These are phyloP conservation scores for Centruroides vittatus DNA, from an alignment of 1,140 invertebrate species.

Conservation along the genomic window DNA sequence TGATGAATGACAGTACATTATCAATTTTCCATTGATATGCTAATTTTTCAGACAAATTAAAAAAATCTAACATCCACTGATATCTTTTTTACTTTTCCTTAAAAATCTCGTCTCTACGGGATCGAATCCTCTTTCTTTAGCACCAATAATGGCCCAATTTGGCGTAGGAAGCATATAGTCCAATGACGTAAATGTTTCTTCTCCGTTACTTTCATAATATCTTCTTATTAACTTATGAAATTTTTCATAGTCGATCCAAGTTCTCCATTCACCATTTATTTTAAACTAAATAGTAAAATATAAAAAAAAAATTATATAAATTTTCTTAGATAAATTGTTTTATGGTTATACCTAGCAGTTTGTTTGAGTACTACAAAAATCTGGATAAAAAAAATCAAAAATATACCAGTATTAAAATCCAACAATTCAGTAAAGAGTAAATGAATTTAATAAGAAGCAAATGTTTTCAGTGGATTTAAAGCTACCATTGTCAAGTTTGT, in stretches of 20 bases:
- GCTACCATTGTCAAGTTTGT: no score
- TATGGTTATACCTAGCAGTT: no score
- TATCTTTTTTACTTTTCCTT: conserved; percentile 32
- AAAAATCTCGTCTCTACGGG: conserved; percentile 40
- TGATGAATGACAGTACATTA: no score
- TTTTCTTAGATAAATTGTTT: no score
- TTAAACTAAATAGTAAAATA: conserved; percentile 34
- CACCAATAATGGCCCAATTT: conserved; percentile 42
- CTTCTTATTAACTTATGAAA: conserved; percentile 37
- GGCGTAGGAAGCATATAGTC: conserved; percentile 44
- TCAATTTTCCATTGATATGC: no score
- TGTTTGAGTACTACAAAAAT: no score
- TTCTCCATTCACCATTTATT: conserved; percentile 40
- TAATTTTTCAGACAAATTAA: no score
- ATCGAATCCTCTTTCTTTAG: conserved; percentile 43
- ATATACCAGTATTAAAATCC: no score
- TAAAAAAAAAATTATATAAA: not conserved
- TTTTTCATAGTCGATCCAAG: conserved; percentile 47
- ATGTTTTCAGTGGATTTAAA: no score
- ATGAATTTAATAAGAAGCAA: no score
- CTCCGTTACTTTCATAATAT: conserved; percentile 29
- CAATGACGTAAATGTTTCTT: conserved; percentile 33
- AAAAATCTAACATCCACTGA: conserved; percentile 23
- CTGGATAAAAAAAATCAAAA: no score
- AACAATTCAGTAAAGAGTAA: no score